Evolutionary conservation across 2,888 invertebrate genomes (phyloP).

Genomic region (Nyleta sp.): DNA sequence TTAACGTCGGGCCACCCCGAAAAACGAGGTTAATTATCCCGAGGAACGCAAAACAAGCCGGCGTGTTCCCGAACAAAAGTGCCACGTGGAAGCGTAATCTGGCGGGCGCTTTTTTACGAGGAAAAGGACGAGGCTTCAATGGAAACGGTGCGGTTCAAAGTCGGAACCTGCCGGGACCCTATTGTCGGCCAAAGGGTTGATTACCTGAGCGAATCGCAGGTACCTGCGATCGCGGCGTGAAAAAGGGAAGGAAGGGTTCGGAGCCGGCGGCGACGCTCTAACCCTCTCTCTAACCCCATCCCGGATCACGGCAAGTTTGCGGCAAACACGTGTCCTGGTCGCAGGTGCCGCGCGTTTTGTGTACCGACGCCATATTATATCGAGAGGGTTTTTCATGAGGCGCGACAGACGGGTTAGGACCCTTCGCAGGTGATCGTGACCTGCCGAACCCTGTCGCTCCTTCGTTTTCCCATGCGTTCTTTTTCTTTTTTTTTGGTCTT

Average conservation of each 20-base stretch:
- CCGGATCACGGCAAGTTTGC: constrained; percentile 41
- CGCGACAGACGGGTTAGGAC: constrained; percentile 70
- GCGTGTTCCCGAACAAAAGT: no score
- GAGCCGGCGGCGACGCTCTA: constrained; percentile 29
- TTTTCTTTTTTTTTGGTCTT: no score
- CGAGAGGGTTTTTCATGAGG: constrained; percentile 55
- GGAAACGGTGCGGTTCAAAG: no score
- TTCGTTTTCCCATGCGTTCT: constrained; percentile 18
- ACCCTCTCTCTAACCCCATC: constrained; percentile 63
- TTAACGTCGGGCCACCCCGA: constrained; percentile 32
- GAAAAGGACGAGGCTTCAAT: no score
- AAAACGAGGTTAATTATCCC: constrained; percentile 16
- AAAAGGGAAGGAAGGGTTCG: constrained; percentile 45
- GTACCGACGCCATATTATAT: constrained; percentile 37
- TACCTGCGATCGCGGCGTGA: constrained; percentile 34
- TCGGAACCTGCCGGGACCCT: constrained; percentile 35
- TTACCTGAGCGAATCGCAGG: constrained; percentile 42
- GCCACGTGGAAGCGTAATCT: no score
- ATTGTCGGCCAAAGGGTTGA: constrained; percentile 58
- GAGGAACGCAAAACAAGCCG: not conserved
- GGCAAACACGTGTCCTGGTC: constrained; percentile 51
- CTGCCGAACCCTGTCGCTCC: constrained; percentile 51
- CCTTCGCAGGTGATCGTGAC: constrained; percentile 75
- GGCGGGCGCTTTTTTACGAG: no score
- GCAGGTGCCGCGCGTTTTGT: constrained; percentile 59